phyloP scores from a whole-genome alignment of 2,113 vertebrate genomes.

The Carassius auratus region DNA sequence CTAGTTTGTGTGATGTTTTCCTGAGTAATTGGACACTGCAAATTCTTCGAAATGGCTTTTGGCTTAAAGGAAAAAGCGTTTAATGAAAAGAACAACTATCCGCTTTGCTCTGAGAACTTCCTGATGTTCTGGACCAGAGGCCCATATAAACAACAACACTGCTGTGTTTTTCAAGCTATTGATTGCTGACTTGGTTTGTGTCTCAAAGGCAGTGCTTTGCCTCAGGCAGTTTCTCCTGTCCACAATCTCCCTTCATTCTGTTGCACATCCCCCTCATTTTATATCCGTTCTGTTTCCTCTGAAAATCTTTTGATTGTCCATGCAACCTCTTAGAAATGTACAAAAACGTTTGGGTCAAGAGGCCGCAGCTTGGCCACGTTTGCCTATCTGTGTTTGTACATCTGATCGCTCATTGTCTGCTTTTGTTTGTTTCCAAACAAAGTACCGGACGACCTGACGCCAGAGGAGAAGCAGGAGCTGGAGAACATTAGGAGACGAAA shows the following conservation, averaged over 20 bases:
- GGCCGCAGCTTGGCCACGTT: background rate
- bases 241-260: background rate
- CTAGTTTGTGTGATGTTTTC: background rate
- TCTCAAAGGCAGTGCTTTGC: constrained; percentile 11
- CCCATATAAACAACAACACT: background rate
- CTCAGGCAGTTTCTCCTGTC: background rate
- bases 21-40: background rate
- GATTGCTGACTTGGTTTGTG: constrained; percentile 13
- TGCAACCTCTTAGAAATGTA: background rate
- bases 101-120: background rate
- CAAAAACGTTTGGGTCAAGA: background rate
- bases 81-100: background rate
- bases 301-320: background rate
- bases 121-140: background rate
- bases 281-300: constrained; percentile 2
- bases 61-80: background rate
- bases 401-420: constrained; percentile 15
- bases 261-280: background rate
- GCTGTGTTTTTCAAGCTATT: constrained; percentile 26
- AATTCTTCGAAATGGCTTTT: background rate
- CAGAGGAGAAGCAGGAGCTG: constrained; percentile 93
- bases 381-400: background rate
- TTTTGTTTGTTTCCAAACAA: constrained; percentile 59
- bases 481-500: constrained; percentile 94
- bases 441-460: constrained; percentile 92